Percentiles rank a stretch among this genome's conserved stretches.
These are phyloP conservation scores for Colletes gigas DNA, from an alignment of 1,140 invertebrate genomes.

Conservation along the genomic window DNA sequence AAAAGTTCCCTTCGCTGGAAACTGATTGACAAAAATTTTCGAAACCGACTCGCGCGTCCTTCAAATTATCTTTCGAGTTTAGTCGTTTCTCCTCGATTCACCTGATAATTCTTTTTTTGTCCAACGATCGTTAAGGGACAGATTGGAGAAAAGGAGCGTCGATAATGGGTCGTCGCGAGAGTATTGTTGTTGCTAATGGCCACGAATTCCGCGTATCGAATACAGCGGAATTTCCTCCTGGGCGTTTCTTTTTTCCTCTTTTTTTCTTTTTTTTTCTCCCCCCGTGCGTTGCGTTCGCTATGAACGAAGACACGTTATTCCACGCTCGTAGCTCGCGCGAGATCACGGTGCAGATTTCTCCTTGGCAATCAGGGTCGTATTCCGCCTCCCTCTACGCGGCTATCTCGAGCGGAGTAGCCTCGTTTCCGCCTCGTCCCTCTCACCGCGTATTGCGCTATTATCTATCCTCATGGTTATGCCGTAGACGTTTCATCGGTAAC, in stretches of 20 bases:
- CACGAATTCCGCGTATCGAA: background rate
- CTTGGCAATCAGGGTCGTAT: slow-evolving; percentile 68
- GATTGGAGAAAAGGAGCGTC: background rate
- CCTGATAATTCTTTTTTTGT: too few species aligned
- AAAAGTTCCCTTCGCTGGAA: too few species aligned
- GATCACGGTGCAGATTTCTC: slow-evolving; percentile 65
- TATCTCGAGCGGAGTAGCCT: slow-evolving; percentile 59
- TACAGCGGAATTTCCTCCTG: background rate
- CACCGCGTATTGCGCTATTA: slow-evolving; percentile 58
- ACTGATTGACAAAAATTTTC: too few species aligned
- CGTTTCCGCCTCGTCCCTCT: slow-evolving; percentile 60
- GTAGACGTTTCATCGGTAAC: slow-evolving; percentile 43
- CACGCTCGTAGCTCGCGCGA: slow-evolving; percentile 46
- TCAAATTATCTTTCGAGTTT: too few species aligned
- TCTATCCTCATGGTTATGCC: slow-evolving; percentile 52
- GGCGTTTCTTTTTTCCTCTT: background rate
- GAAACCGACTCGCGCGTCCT: too few species aligned
- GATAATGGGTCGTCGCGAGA: background rate
- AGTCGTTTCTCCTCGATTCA: too few species aligned
- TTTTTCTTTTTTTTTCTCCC: too few species aligned
- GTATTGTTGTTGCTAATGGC: background rate
- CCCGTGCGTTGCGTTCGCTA: background rate
- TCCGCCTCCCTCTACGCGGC: slow-evolving; percentile 59
- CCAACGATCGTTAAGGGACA: background rate
- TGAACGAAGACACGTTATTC: slow-evolving; percentile 52